Conservation (phyloP, 2,113 vertebrate genomes). For the Mola mola region DNA sequence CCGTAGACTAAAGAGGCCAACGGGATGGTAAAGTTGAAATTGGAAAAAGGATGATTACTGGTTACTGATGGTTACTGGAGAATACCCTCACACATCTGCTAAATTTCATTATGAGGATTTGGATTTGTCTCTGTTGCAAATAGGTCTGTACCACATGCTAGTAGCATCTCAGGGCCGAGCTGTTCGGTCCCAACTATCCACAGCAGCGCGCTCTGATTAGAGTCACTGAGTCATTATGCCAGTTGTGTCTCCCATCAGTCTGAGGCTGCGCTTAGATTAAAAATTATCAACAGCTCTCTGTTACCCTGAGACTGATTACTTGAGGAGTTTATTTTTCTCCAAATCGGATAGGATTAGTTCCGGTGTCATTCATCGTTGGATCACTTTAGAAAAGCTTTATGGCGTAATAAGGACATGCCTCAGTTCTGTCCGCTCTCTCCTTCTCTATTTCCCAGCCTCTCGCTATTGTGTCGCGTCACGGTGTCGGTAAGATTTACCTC, state of each 20-base stretch:
- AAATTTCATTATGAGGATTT: slow-evolving; percentile 45
- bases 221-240: slow-evolving; percentile 55
- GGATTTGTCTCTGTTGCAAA: slow-evolving; percentile 25
- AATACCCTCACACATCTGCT: too few relatives aligned
- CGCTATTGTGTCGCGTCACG: too few relatives aligned
- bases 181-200: slow-evolving; percentile 8
- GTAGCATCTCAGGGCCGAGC: slow-evolving; percentile 18
- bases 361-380: neutral
- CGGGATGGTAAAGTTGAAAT: too few relatives aligned
- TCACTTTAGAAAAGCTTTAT: neutral
- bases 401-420: slow-evolving; percentile 8
- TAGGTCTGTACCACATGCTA: slow-evolving; percentile 36
- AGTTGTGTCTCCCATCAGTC: slow-evolving; percentile 35
- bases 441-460: too few relatives aligned
- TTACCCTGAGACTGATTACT: neutral
- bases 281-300: slow-evolving; percentile 5
- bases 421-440: neutral
- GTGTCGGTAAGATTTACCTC: slow-evolving; percentile 4
- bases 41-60: too few relatives aligned
- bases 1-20: too few relatives aligned
- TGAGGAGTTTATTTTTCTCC: slow-evolving; percentile 3
- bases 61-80: too few relatives aligned
- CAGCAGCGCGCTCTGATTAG: slow-evolving; percentile 37
- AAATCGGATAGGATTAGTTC: neutral
- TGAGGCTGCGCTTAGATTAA: slow-evolving; percentile 15